Base-by-base conservation (phyloP, 2,888 invertebrate genomes). In the Elysia crispata region DNA sequence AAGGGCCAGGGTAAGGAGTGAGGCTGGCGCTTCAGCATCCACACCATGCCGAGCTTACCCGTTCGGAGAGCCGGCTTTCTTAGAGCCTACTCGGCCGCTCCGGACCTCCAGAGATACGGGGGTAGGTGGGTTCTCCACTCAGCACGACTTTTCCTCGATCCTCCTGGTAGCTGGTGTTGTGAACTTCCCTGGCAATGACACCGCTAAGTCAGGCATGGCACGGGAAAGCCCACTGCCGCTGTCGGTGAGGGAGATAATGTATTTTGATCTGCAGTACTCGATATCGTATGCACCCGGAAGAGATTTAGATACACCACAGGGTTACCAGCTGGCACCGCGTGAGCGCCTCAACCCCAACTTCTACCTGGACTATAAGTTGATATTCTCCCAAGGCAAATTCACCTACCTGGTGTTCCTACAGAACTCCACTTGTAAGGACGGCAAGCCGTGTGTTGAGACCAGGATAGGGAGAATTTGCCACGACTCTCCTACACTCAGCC, bases 331-430 rank as follows among this genome's bases (percentile, higher is more conserved):
- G 41, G 41, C 41, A 3, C 41, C 3, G 41, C 41, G 5, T 6
- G 41, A 41, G 5, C 41, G 41, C 41, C 41, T 41, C 5, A 3
- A 3, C 41, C 41, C 5, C 3, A 11, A 41, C 41, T 54, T 70
- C 20, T 54, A 49, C 6, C 41, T 30, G 28, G 77, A 77, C n/a
- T 77, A 70, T 60, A 77, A 77, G 25, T 13, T 77, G 33, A 60
- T 70, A 11, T 77, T 77, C 30, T 57, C 70, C 0, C 62, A 67
- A 50, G 77, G 25, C 11, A 25, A 70, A 0, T 77, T 54, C 23
- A 60, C 77, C 1, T 77, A 77, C 62, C 60, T 70, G 20, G 1
- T 77, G 49, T 60, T 33, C 33, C 41, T 77, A 18, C 77, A 77
- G 49, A 3, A 67, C 20, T n/a, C n/a, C 0, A 25, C 66, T 0